phyloP scores from a whole-genome alignment of 92 coral and sea anemone genomes.

The Anthopleura xanthogrammica region DNA sequence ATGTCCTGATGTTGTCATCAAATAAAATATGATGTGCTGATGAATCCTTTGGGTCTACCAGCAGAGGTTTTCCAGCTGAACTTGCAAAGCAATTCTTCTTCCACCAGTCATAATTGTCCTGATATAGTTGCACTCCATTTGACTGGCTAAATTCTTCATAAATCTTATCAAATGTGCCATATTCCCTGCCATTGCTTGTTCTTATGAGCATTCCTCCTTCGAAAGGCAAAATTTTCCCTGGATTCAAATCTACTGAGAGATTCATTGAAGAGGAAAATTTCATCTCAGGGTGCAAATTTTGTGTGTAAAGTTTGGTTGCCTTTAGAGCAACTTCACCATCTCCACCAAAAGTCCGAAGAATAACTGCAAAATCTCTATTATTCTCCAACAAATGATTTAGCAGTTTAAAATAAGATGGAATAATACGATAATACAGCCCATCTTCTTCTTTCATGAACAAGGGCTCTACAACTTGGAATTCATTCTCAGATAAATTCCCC shows the following conservation, averaged over 20 bases:
- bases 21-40: slow-evolving; percentile 77
- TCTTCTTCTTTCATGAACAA: slow-evolving; percentile 45
- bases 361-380: slow-evolving; percentile 55
- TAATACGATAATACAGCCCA: slow-evolving; percentile 52
- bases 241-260: slow-evolving; percentile 35
- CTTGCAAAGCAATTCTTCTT: slow-evolving; percentile 43
- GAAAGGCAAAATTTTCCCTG: slow-evolving; percentile 49
- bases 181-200: slow-evolving; percentile 22
- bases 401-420: slow-evolving; percentile 71
- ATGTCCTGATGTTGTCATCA: slow-evolving; percentile 80
- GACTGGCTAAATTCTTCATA: slow-evolving; percentile 50
- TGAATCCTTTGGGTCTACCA: slow-evolving; percentile 52
- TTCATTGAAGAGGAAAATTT: slow-evolving; percentile 22
- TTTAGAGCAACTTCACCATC: slow-evolving; percentile 63
- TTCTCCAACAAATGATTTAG: slow-evolving; percentile 37
- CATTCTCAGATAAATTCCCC: slow-evolving; percentile 5
- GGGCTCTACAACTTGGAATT: slow-evolving; percentile 20
- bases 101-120: slow-evolving; percentile 75
- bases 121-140: slow-evolving; percentile 58
- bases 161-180: slow-evolving; percentile 27
- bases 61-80: slow-evolving; percentile 65
- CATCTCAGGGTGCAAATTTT: slow-evolving; percentile 50
- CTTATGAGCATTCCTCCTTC: slow-evolving; percentile 35
- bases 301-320: slow-evolving; percentile 35
- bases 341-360: slow-evolving; percentile 79